These are phyloP conservation scores for Microplitis demolitor DNA, from an alignment of 1,140 invertebrate genomes.

Conservation along the genomic window DNA sequence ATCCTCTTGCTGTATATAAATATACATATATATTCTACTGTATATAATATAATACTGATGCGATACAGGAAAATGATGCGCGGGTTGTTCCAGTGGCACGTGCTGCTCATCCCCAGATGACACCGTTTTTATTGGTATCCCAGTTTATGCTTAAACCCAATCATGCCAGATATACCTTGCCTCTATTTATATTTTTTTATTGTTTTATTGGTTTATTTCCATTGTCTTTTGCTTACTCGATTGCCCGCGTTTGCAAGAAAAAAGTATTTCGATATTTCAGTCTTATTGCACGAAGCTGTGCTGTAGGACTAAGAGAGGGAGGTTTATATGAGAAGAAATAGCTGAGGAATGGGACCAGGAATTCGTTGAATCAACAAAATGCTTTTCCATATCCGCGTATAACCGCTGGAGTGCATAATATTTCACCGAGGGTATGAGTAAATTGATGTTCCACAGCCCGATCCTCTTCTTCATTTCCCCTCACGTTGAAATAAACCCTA, in stretches of 20 bases:
- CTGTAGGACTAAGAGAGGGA: background rate
- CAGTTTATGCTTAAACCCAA: conserved; percentile 44
- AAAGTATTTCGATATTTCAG: no score
- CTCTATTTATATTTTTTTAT: no score
- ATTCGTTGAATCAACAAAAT: conserved; percentile 36
- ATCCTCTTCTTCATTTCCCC: background rate
- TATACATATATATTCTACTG: background rate
- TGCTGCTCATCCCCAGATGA: conserved; percentile 47
- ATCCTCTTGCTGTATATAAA: background rate
- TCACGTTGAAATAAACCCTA: background rate
- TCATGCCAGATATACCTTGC: conserved; percentile 31
- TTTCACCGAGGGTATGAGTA: conserved; percentile 10
- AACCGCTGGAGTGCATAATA: conserved; percentile 24
- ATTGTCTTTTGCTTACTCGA: conserved; percentile 9
- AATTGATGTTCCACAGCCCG: conserved; percentile 10
- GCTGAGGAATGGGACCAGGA: conserved; percentile 13
- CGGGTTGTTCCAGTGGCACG: conserved; percentile 38
- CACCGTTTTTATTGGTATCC: conserved; percentile 53
- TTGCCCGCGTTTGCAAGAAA: no score
- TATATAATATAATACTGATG: conserved; percentile 12
- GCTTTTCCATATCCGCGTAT: conserved; percentile 30
- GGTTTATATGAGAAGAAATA: background rate
- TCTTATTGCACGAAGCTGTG: no score
- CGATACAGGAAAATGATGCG: no score
- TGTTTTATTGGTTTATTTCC: background rate